phyloP scores from a whole-genome alignment of 1,140 invertebrate genomes.

The Drosophila jambulina region DNA sequence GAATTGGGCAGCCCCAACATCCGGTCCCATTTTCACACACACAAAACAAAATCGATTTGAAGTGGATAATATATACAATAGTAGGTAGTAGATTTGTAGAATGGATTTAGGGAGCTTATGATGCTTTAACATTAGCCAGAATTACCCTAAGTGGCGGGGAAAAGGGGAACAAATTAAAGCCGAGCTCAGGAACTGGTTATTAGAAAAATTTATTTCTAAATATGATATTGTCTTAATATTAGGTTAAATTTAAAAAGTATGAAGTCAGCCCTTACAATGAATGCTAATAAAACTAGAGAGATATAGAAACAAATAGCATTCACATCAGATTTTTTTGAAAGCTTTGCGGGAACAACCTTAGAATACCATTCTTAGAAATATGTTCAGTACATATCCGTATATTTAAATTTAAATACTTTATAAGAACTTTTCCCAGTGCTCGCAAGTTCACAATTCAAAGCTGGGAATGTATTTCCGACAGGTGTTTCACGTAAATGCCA shows the following conservation, averaged over 20 bases:
- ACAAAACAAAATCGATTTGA: conserved; percentile 7
- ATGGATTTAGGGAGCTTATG: not conserved
- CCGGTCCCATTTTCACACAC: conserved; percentile 17
- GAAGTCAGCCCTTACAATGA: too few relatives aligned
- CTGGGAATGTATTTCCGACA: conserved; percentile 7
- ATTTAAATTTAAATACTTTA: too few relatives aligned
- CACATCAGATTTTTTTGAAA: too few relatives aligned
- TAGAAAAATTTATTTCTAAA: too few relatives aligned
- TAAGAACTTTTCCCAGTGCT: not conserved
- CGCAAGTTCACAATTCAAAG: not conserved
- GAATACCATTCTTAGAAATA: not conserved
- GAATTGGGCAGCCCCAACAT: conserved; percentile 6
- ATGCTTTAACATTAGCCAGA: not conserved
- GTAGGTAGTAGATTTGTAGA: not conserved
- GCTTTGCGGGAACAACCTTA: not conserved
- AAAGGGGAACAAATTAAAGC: not conserved
- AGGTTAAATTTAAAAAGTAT: too few relatives aligned
- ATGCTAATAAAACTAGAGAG: too few relatives aligned
- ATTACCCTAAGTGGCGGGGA: not conserved
- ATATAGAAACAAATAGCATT: not conserved
- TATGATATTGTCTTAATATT: too few relatives aligned
- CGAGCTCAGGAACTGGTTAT: not conserved
- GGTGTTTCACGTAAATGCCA: not conserved
- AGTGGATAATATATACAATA: not conserved
- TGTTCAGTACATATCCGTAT: not conserved